These are phyloP conservation scores for Temnopleurus reevesii DNA, from an alignment of 53 echinoderm and acorn worm species.

Conservation along the genomic window DNA sequence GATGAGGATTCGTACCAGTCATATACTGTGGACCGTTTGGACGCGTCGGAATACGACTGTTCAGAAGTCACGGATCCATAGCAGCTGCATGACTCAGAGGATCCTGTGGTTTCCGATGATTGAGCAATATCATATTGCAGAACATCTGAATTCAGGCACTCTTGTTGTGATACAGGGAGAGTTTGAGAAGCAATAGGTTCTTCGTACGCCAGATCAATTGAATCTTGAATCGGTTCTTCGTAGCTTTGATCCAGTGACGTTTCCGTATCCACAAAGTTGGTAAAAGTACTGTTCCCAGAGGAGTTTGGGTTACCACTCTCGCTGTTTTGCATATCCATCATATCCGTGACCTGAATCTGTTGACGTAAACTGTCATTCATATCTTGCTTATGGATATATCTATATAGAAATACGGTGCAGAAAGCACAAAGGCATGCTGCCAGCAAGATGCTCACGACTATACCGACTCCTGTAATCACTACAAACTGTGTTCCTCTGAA, in stretches of 20 bases:
- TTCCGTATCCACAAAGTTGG: not conserved
- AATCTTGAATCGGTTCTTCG: not conserved
- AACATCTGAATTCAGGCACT: not conserved
- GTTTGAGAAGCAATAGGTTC: not conserved
- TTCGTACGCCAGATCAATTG: not conserved
- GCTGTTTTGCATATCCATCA: not conserved
- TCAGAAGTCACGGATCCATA: not conserved
- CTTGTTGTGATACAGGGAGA: not conserved
- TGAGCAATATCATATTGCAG: not conserved
- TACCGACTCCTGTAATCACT: not conserved
- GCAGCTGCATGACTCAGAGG: not conserved
- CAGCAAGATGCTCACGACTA: not conserved
- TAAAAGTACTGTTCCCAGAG: not conserved
- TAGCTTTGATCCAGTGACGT: not conserved
- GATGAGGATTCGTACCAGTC: not conserved
- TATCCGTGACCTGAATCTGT: not conserved
- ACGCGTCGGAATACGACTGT: not conserved
- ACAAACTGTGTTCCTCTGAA: not conserved
- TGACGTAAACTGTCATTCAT: not conserved
- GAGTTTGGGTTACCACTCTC: not conserved
- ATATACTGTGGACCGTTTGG: not conserved
- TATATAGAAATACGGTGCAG: not conserved
- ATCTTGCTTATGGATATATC: not conserved
- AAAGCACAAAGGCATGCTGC: not conserved
- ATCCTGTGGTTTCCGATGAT: not conserved